Evolutionary conservation across 2,113 vertebrate genomes (phyloP).

Genomic region (Gavialis gangeticus): DNA sequence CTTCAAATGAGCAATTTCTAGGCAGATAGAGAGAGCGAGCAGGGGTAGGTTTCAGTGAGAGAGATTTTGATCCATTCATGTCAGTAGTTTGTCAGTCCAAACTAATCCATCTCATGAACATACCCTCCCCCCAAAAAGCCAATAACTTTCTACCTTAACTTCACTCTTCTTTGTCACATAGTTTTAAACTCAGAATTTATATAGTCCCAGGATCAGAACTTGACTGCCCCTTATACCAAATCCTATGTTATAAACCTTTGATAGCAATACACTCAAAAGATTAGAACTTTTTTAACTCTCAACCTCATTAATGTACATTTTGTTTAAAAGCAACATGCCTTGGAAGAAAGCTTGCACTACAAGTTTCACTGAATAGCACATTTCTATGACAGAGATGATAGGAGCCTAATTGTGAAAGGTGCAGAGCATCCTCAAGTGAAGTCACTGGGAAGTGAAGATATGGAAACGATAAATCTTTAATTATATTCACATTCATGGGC

Average conservation of each 20-base stretch:
- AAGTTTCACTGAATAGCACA: neutral
- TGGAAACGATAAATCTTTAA: constrained; percentile 45
- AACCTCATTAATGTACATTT: neutral
- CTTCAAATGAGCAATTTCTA: constrained; percentile 1
- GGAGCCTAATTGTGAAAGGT: neutral
- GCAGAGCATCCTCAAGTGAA: neutral
- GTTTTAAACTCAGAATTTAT: neutral
- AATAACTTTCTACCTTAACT: neutral
- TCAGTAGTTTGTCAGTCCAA: neutral
- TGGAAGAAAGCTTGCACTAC: neutral
- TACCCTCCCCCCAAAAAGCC: neutral
- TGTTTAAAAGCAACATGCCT: neutral
- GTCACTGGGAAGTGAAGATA: constrained; percentile 21
- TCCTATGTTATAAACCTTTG: neutral
- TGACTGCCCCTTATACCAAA: neutral
- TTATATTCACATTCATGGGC: constrained; percentile 21
- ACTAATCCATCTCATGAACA: neutral
- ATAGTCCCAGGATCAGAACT: neutral
- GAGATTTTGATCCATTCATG: neutral
- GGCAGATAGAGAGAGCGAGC: constrained; percentile 16
- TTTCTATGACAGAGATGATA: neutral
- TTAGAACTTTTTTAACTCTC: neutral
- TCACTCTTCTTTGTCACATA: neutral
- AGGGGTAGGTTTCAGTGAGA: neutral
- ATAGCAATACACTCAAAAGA: neutral